Evolutionary conservation across 2,888 invertebrate species (phyloP).

Genomic region (Chaetogeoica ovagalla): DNA sequence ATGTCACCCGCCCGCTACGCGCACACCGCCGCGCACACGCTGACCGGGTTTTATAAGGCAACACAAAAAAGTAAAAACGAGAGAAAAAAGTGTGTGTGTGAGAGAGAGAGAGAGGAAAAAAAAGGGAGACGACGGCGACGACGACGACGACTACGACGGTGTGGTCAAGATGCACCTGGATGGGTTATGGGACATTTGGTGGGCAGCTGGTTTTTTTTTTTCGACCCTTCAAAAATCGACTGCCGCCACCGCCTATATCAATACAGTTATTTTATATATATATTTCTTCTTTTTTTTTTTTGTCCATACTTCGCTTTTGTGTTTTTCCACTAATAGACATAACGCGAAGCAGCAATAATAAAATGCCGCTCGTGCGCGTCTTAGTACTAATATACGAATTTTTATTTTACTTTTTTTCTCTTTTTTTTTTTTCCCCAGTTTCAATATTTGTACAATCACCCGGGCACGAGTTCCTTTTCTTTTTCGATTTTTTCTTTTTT

Average conservation of each 20-base stretch:
- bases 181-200: slow-evolving; percentile 53
- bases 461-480: slow-evolving; percentile 36
- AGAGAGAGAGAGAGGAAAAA: slow-evolving; percentile 1
- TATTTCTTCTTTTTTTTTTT: slow-evolving; percentile 28
- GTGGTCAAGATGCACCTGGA: slow-evolving; percentile 53
- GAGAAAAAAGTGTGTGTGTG: too few relatives aligned
- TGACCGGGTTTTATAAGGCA: slow-evolving; percentile 52
- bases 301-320: slow-evolving; percentile 36
- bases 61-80: slow-evolving; percentile 50
- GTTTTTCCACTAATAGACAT: slow-evolving; percentile 50
- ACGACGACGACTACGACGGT: slow-evolving; percentile 18
- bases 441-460: slow-evolving; percentile 37
- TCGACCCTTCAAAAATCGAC: slow-evolving; percentile 53
- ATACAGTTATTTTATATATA: slow-evolving; percentile 34
- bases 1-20: slow-evolving; percentile 49
- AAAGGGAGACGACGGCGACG: neutral
- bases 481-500: neutral
- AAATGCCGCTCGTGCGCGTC: neutral
- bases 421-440: slow-evolving; percentile 42
- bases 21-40: neutral
- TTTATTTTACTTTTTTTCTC: slow-evolving; percentile 24
- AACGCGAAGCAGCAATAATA: slow-evolving; percentile 26
- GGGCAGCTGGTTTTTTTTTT: slow-evolving; percentile 51
- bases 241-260: slow-evolving; percentile 52
- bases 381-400: slow-evolving; percentile 45